phyloP scores from a whole-genome alignment of 2,888 invertebrate species.

The Drosophila emarginata region DNA sequence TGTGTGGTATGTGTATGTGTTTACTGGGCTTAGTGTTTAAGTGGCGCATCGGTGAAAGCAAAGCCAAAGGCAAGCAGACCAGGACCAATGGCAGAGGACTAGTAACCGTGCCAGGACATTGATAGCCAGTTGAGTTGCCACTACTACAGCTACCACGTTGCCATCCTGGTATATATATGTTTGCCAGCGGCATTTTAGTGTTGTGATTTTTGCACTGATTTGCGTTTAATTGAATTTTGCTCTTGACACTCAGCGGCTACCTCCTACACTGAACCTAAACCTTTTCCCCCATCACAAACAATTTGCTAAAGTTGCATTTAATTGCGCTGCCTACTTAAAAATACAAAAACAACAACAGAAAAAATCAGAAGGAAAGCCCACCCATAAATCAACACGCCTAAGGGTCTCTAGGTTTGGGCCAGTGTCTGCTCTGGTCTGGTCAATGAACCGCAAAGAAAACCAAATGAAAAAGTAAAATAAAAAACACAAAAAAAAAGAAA shows the following conservation, averaged over 20 bases:
- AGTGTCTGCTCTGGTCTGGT: constrained; percentile 41
- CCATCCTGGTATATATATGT: constrained; percentile 19
- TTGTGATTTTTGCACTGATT: constrained; percentile 69
- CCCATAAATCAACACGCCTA: constrained; percentile 62
- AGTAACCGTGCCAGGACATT: constrained; percentile 16
- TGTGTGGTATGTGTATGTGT: constrained; percentile 11
- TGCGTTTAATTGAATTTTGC: constrained; percentile 73
- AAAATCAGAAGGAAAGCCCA: constrained; percentile 27
- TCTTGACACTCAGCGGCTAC: constrained; percentile 51
- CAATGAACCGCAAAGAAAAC: constrained; percentile 61
- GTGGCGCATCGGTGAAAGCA: constrained; percentile 40
- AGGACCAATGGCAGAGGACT: background rate
- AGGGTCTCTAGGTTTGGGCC: background rate
- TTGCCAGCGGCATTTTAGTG: constrained; percentile 34
- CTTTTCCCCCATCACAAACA: constrained; percentile 12
- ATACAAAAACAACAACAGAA: constrained; percentile 9
- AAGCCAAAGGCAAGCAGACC: constrained; percentile 40
- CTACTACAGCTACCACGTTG: background rate
- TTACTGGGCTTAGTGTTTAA: constrained; percentile 46
- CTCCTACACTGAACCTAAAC: constrained; percentile 3
- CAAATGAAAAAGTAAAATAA: constrained; percentile 7
- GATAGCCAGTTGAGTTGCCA: constrained; percentile 34
- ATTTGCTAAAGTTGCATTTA: constrained; percentile 49
- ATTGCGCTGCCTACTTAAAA: constrained; percentile 41
- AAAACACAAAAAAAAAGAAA: constrained; percentile 18